Conservation (phyloP, 2,113 vertebrate genomes). For the Todiramphus chloris region DNA sequence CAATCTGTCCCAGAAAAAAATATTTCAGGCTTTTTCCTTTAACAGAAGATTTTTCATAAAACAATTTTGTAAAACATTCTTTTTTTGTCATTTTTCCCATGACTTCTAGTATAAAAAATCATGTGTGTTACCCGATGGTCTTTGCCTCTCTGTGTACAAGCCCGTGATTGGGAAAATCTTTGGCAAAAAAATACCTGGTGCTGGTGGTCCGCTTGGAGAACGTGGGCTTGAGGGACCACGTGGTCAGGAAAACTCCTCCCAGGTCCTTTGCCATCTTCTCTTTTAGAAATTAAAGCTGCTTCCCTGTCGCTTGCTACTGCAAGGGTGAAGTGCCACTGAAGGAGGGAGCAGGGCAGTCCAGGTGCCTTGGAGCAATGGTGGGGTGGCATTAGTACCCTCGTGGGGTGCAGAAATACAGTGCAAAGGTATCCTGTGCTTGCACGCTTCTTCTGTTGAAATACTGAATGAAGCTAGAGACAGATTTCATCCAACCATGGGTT, state of each 20-base stretch:
- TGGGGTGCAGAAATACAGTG: not conserved
- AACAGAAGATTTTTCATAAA: not conserved
- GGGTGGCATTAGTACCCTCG: not conserved
- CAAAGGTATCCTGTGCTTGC: not conserved
- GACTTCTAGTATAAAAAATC: not conserved
- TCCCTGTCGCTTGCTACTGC: not conserved
- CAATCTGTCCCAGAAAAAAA: not conserved
- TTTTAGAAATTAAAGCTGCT: not conserved
- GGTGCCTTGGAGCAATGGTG: rapidly evolving
- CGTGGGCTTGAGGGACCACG: rapidly evolving
- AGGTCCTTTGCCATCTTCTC: not conserved
- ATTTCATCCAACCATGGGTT: rapidly evolving
- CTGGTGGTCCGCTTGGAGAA: not conserved
- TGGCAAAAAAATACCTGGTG: not conserved
- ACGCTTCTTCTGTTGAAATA: not conserved
- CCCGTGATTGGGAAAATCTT: not conserved
- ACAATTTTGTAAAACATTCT: not conserved
- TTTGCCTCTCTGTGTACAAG: not conserved
- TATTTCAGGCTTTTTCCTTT: not conserved
- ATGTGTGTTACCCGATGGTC: rapidly evolving
- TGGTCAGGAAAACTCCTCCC: not conserved
- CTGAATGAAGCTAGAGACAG: not conserved
- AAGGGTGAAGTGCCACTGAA: not conserved
- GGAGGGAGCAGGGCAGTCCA: not conserved
- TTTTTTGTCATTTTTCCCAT: not conserved